Evolutionary conservation across 2,113 vertebrate genomes (phyloP).

Genomic region (Labeo rohita): DNA sequence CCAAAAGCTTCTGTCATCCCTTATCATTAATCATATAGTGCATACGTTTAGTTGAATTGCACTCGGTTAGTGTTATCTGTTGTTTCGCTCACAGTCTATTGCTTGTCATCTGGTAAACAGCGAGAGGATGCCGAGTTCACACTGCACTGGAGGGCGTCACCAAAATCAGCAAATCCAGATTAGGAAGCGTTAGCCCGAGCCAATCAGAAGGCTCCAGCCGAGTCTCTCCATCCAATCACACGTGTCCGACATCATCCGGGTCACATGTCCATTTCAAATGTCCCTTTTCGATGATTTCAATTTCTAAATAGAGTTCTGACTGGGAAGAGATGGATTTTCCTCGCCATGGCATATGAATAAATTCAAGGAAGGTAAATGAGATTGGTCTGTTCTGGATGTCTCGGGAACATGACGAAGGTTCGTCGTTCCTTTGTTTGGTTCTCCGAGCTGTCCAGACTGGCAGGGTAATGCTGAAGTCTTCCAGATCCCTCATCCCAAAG

Average conservation of each 20-base stretch:
- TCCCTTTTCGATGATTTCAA: constrained; percentile 24
- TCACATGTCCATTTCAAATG: constrained; percentile 17
- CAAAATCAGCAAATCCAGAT: constrained; percentile 66
- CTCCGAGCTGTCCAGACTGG: constrained; percentile 61
- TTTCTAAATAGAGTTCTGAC: constrained; percentile 39
- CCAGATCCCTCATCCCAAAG: constrained; percentile 32
- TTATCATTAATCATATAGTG: constrained; percentile 70
- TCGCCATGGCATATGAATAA: constrained; percentile 40
- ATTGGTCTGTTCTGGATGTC: constrained; percentile 72
- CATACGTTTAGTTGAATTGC: constrained; percentile 75
- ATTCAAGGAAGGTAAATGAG: constrained; percentile 59
- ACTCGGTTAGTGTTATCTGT: constrained; percentile 72
- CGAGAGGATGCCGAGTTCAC: constrained; percentile 72
- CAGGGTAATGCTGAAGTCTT: constrained; percentile 39
- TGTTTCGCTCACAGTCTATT: constrained; percentile 57
- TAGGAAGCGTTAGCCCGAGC: constrained; percentile 17
- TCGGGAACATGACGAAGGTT: constrained; percentile 63
- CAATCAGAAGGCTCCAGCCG: constrained; percentile 11
- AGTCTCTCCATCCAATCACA: constrained; percentile 28
- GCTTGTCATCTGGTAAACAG: constrained; percentile 68
- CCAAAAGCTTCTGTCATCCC: constrained; percentile 64
- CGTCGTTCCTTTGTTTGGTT: constrained; percentile 66
- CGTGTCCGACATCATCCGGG: constrained; percentile 12
- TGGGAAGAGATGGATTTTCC: constrained; percentile 19
- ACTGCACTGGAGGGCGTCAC: constrained; percentile 69